Evolutionary conservation across 2,888 invertebrate species (phyloP).

Genomic region (Neuroscelio doddi): DNA sequence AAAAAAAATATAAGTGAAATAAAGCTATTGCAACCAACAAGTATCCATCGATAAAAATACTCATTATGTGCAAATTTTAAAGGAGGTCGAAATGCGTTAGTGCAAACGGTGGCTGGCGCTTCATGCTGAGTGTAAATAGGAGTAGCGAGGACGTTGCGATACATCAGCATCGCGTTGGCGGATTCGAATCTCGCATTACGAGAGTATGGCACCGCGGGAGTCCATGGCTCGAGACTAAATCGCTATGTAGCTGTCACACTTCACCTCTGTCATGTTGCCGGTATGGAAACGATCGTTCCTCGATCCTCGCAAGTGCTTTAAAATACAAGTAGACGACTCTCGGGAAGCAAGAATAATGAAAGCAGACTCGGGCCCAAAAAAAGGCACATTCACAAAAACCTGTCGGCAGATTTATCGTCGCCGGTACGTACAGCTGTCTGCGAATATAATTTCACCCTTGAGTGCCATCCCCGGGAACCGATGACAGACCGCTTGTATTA

Average conservation of each 20-base stretch:
- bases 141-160: constrained; percentile 44
- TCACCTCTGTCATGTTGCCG: constrained; percentile 11
- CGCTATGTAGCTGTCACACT: constrained; percentile 22
- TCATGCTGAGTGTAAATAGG: constrained; percentile 50
- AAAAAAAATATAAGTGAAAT: too few species aligned
- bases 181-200: constrained; percentile 34
- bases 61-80: constrained; percentile 18
- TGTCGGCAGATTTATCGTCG: constrained; percentile 13
- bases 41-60: too few species aligned
- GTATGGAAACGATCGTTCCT: constrained; percentile 13
- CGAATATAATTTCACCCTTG: constrained; percentile 22
- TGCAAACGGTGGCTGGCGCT: constrained; percentile 44
- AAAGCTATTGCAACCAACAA: too few species aligned
- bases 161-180: constrained; percentile 43
- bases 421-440: constrained; percentile 15
- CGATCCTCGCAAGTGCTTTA: constrained; percentile 9
- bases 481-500: constrained; percentile 23
- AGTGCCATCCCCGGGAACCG: constrained; percentile 20
- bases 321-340: constrained; percentile 4
- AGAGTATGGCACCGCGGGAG: constrained; percentile 29
- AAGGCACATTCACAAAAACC: constrained; percentile 5
- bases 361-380: constrained; percentile 1
- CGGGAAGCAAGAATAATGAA: constrained; percentile 9
- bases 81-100: constrained; percentile 41
- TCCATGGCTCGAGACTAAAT: constrained; percentile 38